Evolutionary conservation across 2,888 invertebrate species (phyloP).

Genomic region (Tribolium freemani): DNA sequence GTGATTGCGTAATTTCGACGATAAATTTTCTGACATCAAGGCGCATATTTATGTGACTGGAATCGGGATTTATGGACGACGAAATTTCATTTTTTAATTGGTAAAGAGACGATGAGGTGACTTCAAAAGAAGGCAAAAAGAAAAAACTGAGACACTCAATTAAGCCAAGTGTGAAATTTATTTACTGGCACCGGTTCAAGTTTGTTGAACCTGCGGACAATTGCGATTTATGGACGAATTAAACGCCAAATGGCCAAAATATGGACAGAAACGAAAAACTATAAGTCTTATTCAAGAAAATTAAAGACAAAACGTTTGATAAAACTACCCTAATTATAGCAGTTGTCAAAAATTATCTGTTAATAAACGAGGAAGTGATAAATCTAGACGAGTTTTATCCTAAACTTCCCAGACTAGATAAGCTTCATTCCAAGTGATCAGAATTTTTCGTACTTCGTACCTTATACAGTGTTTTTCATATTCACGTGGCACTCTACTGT

Average conservation of each 20-base stretch:
- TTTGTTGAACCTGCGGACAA: conserved; percentile 18
- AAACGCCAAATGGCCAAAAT: background rate
- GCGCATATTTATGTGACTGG: conserved; percentile 25
- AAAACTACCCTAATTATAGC: too few species aligned
- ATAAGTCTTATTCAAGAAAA: too few species aligned
- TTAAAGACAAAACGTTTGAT: too few species aligned
- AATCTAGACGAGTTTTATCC: too few species aligned
- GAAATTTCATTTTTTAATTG: conserved; percentile 32
- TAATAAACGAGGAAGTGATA: too few species aligned
- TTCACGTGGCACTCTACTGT: too few species aligned
- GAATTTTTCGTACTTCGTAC: too few species aligned
- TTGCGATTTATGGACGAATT: background rate
- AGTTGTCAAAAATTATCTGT: too few species aligned
- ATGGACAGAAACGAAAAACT: background rate
- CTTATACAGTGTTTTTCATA: too few species aligned
- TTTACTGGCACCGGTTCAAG: conserved; percentile 26
- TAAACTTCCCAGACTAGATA: too few species aligned
- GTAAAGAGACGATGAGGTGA: conserved; percentile 19
- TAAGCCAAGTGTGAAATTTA: conserved; percentile 31
- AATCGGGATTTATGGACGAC: conserved; percentile 8
- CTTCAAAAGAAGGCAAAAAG: conserved; percentile 24
- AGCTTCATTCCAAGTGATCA: too few species aligned
- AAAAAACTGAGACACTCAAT: conserved; percentile 20
- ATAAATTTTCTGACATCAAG: conserved; percentile 16
- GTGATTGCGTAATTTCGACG: background rate